Conservation (phyloP, 2,113 vertebrate species). For the Oceanites oceanicus region DNA sequence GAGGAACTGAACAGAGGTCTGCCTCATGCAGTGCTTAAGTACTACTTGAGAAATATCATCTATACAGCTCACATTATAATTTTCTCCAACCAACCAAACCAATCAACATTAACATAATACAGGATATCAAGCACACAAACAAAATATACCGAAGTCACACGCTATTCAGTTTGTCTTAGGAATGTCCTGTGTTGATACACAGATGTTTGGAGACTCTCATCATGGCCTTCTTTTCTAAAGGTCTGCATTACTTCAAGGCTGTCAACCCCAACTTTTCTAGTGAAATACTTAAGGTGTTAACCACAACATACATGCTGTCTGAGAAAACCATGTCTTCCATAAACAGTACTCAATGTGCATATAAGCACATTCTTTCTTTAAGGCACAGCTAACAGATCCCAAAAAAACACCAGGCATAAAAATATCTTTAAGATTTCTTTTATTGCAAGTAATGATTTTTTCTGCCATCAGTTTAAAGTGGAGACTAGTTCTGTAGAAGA, state of each 20-base stretch:
- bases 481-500: not conserved
- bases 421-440: not conserved
- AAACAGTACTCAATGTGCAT: not conserved
- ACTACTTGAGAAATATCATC: not conserved
- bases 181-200: not conserved
- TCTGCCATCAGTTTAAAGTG: not conserved
- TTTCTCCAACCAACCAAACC: not conserved
- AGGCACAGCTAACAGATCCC: not conserved
- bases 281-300: not conserved
- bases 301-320: not conserved
- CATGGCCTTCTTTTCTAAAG: not conserved
- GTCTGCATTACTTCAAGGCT: not conserved
- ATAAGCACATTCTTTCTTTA: not conserved
- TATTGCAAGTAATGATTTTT: not conserved
- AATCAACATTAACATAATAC: not conserved
- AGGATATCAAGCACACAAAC: not conserved
- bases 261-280: not conserved
- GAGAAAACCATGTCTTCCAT: not conserved
- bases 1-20: not conserved
- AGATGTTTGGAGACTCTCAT: not conserved
- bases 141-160: not conserved
- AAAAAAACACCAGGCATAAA: not conserved
- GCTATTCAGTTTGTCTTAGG: not conserved
- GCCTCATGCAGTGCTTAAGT: not conserved
- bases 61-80: not conserved